A percentile compares a stretch with the other conserved stretches of the same genome.
These are phyloP conservation scores for Galagoides demidoff DNA, from an alignment of 2,797 vertebrate species.

Conservation along the genomic window DNA sequence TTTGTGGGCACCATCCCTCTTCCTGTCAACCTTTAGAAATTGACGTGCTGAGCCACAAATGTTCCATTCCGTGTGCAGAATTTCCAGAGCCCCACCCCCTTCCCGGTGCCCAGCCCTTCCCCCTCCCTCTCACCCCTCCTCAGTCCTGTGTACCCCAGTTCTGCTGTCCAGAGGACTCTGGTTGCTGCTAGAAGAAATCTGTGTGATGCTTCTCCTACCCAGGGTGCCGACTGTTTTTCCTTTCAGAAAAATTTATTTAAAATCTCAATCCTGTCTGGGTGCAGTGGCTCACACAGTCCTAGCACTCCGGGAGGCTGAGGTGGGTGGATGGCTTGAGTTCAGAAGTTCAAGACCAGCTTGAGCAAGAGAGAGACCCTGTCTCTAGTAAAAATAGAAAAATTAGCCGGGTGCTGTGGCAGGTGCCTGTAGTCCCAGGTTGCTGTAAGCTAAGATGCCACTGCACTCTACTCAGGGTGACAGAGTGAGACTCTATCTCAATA, in stretches of 20 bases:
- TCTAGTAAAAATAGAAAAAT: too few species aligned
- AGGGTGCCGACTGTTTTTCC: not conserved
- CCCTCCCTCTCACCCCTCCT: too few species aligned
- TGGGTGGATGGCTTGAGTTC: too few species aligned
- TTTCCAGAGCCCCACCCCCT: not conserved
- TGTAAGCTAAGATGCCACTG: too few species aligned
- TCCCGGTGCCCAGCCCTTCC: fast-evolving
- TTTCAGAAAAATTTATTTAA: not conserved
- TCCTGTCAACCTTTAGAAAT: not conserved
- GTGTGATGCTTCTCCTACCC: not conserved
- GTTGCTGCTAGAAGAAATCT: not conserved
- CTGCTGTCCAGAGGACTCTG: not conserved
- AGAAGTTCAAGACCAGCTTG: too few species aligned
- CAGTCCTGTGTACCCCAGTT: not conserved
- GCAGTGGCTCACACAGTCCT: too few species aligned
- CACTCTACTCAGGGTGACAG: too few species aligned
- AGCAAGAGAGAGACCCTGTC: too few species aligned
- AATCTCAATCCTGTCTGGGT: not conserved
- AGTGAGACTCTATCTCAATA: too few species aligned
- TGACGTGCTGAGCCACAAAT: not conserved
- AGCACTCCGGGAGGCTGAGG: too few species aligned
- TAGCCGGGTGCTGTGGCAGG: too few species aligned
- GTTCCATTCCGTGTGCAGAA: not conserved
- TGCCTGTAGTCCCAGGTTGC: too few species aligned
- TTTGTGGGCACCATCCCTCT: not conserved